Conservation (phyloP, 2,797 vertebrate genomes). For the Lagocephalus sceleratus region DNA sequence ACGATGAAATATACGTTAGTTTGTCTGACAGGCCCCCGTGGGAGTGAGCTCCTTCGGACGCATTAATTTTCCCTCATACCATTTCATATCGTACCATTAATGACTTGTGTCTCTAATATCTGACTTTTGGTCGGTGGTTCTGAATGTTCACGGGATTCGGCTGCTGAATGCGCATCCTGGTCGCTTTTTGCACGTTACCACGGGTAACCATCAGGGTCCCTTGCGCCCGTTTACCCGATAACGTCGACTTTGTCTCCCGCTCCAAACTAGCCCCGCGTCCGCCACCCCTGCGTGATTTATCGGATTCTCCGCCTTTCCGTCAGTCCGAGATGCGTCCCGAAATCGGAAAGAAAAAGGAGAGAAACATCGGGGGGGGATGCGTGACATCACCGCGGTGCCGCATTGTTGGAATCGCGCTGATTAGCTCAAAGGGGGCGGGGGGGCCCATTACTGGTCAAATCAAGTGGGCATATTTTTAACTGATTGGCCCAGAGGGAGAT, state of each 20-base stretch:
- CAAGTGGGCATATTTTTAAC: slow-evolving; percentile 38
- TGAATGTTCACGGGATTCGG: no score
- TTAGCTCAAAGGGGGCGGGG: slow-evolving; percentile 24
- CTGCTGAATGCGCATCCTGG: no score
- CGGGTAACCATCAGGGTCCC: no score
- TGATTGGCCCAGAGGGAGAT: slow-evolving; percentile 33
- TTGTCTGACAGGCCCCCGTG: background rate
- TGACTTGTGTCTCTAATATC: no score
- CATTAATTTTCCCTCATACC: no score
- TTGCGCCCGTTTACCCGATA: background rate
- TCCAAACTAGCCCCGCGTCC: no score
- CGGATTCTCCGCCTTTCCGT: slow-evolving; percentile 4
- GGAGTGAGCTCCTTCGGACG: no score
- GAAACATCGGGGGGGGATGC: slow-evolving; percentile 12
- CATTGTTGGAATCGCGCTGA: slow-evolving; percentile 28
- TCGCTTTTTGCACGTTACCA: no score
- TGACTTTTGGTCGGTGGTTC: no score
- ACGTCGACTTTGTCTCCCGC: background rate
- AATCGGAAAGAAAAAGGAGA: no score
- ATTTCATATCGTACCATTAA: no score
- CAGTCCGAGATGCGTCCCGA: slow-evolving; percentile 1
- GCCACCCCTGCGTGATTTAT: background rate
- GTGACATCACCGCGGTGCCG: slow-evolving; percentile 17
- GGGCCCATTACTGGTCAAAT: slow-evolving; percentile 43
- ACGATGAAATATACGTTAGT: background rate